Base-by-base conservation (phyloP, 1,140 invertebrate species). In the Callitettix versicolor region DNA sequence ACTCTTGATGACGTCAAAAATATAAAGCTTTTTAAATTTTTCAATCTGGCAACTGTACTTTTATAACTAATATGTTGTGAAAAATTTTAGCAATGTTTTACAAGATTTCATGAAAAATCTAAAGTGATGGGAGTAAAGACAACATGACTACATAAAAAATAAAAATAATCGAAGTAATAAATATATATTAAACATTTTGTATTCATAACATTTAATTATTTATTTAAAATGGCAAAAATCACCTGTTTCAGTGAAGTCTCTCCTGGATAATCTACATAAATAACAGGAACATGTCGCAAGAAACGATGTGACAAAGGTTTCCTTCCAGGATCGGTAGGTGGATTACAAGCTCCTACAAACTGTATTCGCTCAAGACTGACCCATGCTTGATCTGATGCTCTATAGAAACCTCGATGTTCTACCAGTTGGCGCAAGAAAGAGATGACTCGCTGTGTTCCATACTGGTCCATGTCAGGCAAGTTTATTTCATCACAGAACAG, bases 401-500 rank as follows among this genome's bases (percentile, higher is more conserved):
- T 76, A 67, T 88, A 98, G 71, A 91, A 91, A 50, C 87, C 87
- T 69, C 81, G 81, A 65, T 99, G 94, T 71, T 99, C 96, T 1
- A 99, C 90, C 56, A 99, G 77, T 70, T 99, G 97, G 30, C 97
- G 75, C 54, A 99, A 73, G 77, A 99, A 99, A 9, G 95, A 98
- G 58, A 99, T 99, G 0, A 99, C 96, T 56, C 96, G 75, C 72
- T 99, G 96, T 0, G 97, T 99, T 42, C 91, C 95, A 65, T 98
- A 98, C 64, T 93, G 87, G 69, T 99, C 97, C 89, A 97, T 95
- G 65, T 97, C 94, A 0, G 97, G 97, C 64, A 99, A 81, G 77
- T 99, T 99, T 66, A 99, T 99, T 79, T 99, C 97, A 73, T 99
- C 97, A 71, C 97, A 99, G 79, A 99, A 99, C n/a, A 99, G 76